Evolutionary conservation across 1,140 invertebrate species (phyloP).

Genomic region (Lepidurus apus): DNA sequence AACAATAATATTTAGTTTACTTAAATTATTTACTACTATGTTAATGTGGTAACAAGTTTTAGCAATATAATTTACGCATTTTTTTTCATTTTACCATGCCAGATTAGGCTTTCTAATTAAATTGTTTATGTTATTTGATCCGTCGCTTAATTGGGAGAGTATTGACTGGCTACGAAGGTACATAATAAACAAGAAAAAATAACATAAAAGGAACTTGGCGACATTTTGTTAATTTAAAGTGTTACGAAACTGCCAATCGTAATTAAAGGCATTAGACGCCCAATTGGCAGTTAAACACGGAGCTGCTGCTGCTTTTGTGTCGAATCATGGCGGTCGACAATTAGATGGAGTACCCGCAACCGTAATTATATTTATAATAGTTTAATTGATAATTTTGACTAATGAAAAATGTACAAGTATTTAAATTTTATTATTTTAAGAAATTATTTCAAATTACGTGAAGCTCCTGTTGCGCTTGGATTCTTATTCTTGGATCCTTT

Average conservation of each 20-base stretch:
- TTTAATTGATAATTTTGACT: too few relatives aligned
- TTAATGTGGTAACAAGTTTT: too few relatives aligned
- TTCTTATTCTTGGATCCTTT: conserved; percentile 18
- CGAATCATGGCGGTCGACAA: conserved; percentile 87
- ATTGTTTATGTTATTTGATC: conserved; percentile 67
- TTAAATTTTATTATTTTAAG: not conserved
- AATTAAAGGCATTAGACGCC: conserved; percentile 86
- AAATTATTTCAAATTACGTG: not conserved
- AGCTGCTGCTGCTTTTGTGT: conserved; percentile 73
- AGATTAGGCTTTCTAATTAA: too few relatives aligned
- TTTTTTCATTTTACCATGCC: too few relatives aligned
- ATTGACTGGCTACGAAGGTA: conserved; percentile 74
- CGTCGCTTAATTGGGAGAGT: conserved; percentile 73
- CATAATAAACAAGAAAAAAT: not conserved
- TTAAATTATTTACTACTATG: too few relatives aligned
- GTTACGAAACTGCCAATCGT: conserved; percentile 72
- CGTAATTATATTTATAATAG: conserved; percentile 47
- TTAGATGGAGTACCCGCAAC: conserved; percentile 76
- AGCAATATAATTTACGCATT: too few relatives aligned
- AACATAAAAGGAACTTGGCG: too few relatives aligned
- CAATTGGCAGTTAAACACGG: conserved; percentile 64
- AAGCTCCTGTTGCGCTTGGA: not conserved
- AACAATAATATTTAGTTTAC: not conserved
- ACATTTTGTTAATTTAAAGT: conserved; percentile 11
- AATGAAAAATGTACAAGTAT: not conserved